Percentiles rank a stretch among this genome's conserved stretches.
These are phyloP conservation scores for Drosophila pallidifrons DNA, from an alignment of 1,140 invertebrate genomes.

Conservation along the genomic window DNA sequence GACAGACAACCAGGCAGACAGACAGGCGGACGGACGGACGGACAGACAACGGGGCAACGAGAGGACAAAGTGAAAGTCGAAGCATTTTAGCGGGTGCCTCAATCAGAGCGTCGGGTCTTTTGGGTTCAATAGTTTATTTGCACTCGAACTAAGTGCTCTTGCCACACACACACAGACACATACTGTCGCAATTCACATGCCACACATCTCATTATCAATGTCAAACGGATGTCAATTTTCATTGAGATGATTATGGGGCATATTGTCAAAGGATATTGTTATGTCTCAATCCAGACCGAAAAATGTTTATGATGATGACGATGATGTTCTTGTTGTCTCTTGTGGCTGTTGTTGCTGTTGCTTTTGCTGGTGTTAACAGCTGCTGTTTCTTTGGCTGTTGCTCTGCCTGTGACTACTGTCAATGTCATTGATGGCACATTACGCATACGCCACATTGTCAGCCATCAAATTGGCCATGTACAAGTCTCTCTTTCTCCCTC, in stretches of 20 bases:
- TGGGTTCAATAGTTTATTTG: conserved; percentile 59
- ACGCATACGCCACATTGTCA: conserved; percentile 69
- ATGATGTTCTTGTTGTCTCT: conserved; percentile 8
- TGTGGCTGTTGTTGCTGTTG: not conserved
- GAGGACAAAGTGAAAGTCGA: conserved; percentile 47
- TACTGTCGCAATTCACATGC: conserved; percentile 1
- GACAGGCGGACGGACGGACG: not conserved
- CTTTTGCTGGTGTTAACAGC: conserved; percentile 52
- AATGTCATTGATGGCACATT: conserved; percentile 67
- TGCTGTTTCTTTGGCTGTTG: conserved; percentile 35
- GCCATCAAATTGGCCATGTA: conserved; percentile 48
- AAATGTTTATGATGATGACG: conserved; percentile 30
- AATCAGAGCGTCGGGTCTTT: conserved; percentile 25
- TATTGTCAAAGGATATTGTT: conserved; percentile 81
- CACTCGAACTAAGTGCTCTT: conserved; percentile 44
- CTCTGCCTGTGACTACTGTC: conserved; percentile 61
- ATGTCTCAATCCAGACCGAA: conserved; percentile 70
- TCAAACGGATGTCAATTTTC: conserved; percentile 80
- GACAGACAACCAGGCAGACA: conserved; percentile 16
- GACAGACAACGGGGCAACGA: not conserved
- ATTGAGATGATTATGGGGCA: conserved; percentile 74
- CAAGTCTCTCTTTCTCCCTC: conserved; percentile 8
- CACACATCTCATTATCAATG: conserved; percentile 74
- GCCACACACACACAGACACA: not conserved
- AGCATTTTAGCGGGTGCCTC: conserved; percentile 39